Evolutionary conservation across 1,140 invertebrate species (phyloP).

Genomic region (Nasonia longicornis): DNA sequence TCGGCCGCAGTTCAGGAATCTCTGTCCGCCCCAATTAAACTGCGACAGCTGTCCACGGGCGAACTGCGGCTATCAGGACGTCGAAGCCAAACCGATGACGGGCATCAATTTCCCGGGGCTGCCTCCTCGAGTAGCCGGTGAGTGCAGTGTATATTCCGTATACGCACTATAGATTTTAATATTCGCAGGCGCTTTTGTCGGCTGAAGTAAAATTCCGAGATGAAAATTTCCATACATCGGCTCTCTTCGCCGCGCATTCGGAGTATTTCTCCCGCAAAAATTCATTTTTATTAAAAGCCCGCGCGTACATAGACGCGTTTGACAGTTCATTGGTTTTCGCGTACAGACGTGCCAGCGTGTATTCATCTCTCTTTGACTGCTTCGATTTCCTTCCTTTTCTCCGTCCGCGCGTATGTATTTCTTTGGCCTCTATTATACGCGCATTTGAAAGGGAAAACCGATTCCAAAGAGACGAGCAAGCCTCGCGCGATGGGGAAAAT

Average conservation of each 20-base stretch:
- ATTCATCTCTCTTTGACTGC: neutral
- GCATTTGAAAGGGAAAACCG: neutral
- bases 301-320: neutral
- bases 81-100: constrained; percentile 58
- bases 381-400: neutral
- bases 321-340: neutral
- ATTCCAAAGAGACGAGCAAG: neutral
- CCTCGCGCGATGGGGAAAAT: too few relatives aligned
- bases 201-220: too few relatives aligned
- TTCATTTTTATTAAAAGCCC: neutral
- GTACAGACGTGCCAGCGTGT: too few relatives aligned
- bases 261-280: too few relatives aligned
- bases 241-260: too few relatives aligned
- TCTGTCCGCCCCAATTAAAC: constrained; percentile 66
- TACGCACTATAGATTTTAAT: too few relatives aligned
- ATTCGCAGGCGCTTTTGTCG: too few relatives aligned
- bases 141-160: constrained; percentile 38
- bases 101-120: constrained; percentile 59
- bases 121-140: constrained; percentile 59
- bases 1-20: constrained; percentile 66
- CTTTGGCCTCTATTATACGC: too few relatives aligned
- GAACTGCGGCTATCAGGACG: constrained; percentile 63
- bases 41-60: constrained; percentile 65
- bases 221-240: too few relatives aligned
- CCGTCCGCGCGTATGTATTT: too few relatives aligned